Conservation (phyloP, 2,797 vertebrate species). For the Psittacula echo region DNA sequence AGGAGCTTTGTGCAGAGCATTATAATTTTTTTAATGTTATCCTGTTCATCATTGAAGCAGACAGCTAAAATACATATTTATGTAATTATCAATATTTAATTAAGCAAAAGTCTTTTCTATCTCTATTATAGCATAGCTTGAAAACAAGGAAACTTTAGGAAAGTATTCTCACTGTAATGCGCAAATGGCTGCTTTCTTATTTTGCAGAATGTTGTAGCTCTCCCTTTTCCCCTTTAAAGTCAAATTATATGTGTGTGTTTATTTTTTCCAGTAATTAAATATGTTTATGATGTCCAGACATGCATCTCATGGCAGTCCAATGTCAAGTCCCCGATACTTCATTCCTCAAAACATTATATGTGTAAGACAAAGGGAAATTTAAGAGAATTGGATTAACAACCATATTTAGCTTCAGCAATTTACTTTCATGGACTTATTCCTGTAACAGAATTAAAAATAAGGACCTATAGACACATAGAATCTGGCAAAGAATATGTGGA, state of each 20-base stretch:
- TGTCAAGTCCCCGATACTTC: not conserved
- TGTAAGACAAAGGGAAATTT: not conserved
- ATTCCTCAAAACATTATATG: not conserved
- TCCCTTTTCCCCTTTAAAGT: not conserved
- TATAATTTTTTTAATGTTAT: not conserved
- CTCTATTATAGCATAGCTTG: not conserved
- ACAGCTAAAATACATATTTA: not conserved
- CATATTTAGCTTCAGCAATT: not conserved
- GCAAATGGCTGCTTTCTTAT: not conserved
- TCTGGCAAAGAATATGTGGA: not conserved
- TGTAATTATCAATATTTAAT: constrained; percentile 1
- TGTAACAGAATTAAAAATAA: not conserved
- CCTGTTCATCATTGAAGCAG: not conserved
- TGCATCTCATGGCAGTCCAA: not conserved
- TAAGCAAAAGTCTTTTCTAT: not conserved
- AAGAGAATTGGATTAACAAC: not conserved
- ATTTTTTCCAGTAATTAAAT: not conserved
- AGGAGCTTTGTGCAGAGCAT: not conserved
- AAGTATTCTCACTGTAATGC: not conserved
- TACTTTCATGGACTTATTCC: not conserved
- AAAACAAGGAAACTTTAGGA: not conserved
- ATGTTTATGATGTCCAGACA: not conserved
- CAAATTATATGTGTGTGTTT: not conserved
- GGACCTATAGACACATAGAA: not conserved
- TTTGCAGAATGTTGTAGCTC: not conserved